Evolutionary conservation across 1,140 invertebrate species (phyloP).

Genomic region (Belonocnema kinseyi): DNA sequence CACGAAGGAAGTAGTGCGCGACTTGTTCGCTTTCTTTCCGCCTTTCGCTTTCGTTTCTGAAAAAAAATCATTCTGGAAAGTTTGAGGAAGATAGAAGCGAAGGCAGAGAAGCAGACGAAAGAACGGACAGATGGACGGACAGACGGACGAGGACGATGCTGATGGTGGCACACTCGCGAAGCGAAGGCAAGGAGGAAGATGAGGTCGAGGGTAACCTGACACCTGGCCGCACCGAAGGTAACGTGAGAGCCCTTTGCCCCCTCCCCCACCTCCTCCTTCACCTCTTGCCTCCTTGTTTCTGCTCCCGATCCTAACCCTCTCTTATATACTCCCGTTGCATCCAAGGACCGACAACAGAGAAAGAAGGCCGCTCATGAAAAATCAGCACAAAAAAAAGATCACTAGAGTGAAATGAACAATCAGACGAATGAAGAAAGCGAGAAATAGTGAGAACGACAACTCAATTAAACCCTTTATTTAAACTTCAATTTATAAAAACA

Average conservation of each 20-base stretch:
- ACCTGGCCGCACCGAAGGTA: slow-evolving; percentile 68
- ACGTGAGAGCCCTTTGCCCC: slow-evolving; percentile 66
- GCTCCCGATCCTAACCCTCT: too few species aligned
- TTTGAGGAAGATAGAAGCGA: slow-evolving; percentile 39
- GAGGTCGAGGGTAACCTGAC: slow-evolving; percentile 67
- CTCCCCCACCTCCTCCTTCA: slow-evolving; percentile 55
- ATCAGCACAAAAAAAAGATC: too few species aligned
- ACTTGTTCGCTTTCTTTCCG: slow-evolving; percentile 27
- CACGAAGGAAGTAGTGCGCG: slow-evolving; percentile 20
- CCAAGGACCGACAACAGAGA: too few species aligned
- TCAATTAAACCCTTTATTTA: too few species aligned
- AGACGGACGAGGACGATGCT: slow-evolving; percentile 57
- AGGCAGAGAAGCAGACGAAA: slow-evolving; percentile 50
- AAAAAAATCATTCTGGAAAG: slow-evolving; percentile 12
- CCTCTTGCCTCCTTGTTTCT: too few species aligned
- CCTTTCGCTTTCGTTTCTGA: slow-evolving; percentile 7
- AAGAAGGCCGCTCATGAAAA: too few species aligned
- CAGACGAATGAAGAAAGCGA: too few species aligned
- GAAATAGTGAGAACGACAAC: too few species aligned
- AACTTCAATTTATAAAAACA: too few species aligned
- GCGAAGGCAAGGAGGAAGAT: slow-evolving; percentile 68
- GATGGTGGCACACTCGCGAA: slow-evolving; percentile 70
- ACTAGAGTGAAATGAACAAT: too few species aligned
- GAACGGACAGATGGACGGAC: slow-evolving; percentile 54
- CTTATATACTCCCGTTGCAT: too few species aligned